A percentile compares a stretch with the other conserved stretches of the same genome.
These are phyloP conservation scores for Dicentrarchus labrax DNA, from an alignment of 2,113 vertebrate genomes.

Conservation along the genomic window DNA sequence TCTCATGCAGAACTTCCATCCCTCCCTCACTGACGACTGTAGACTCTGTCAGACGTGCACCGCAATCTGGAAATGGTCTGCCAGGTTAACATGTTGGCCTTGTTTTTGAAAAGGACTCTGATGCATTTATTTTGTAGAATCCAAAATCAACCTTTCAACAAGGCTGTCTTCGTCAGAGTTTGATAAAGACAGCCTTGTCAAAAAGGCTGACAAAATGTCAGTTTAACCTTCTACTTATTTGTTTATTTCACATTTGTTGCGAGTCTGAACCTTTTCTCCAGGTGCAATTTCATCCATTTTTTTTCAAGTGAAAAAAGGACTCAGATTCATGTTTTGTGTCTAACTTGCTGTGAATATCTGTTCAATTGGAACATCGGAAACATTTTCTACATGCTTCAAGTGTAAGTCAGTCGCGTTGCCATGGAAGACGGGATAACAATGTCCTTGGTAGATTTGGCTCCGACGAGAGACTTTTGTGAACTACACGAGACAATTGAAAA, in stretches of 20 bases:
- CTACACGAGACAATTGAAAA: too few species aligned
- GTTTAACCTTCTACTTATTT: conserved; percentile 1
- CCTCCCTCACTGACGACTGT: conserved; percentile 1
- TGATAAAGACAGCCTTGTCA: background rate
- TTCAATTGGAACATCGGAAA: background rate
- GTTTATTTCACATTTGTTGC: background rate
- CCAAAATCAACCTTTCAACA: background rate
- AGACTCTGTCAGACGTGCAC: conserved; percentile 3
- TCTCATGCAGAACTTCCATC: conserved; percentile 29
- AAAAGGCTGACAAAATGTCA: background rate
- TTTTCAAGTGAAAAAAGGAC: background rate
- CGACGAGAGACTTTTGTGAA: background rate
- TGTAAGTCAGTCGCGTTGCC: background rate
- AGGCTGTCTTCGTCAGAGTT: too few species aligned
- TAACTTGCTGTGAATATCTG: background rate
- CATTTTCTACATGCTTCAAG: background rate
- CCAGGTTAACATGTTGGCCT: conserved; percentile 8
- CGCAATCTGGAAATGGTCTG: background rate
- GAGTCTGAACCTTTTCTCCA: background rate
- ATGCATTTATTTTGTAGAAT: background rate
- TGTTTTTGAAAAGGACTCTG: conserved; percentile 4
- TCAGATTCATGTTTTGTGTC: background rate
- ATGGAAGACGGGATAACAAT: background rate
- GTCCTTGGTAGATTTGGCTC: background rate
- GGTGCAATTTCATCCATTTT: background rate